A percentile compares a stretch with the other conserved stretches of the same genome.
Conservation (phyloP, 2,797 vertebrate species). For the Danionella dracula region DNA sequence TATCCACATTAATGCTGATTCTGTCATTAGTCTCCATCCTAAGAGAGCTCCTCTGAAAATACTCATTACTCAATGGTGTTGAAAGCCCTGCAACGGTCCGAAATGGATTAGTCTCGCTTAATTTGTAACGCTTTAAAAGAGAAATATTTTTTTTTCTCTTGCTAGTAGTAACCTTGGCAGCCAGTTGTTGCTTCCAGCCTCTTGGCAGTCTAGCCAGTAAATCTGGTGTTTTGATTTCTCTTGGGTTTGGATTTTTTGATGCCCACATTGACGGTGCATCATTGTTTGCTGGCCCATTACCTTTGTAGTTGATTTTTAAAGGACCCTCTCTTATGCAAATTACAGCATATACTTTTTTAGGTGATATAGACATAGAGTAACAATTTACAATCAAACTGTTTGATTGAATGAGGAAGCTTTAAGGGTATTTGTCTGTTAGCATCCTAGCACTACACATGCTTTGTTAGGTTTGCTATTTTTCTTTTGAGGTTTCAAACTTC, state of each 20-base stretch:
- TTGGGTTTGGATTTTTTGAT: slow-evolving; percentile 27
- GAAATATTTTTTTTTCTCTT: slow-evolving; percentile 18
- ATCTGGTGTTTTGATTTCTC: slow-evolving; percentile 18
- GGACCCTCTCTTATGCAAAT: slow-evolving; percentile 26
- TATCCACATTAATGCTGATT: neutral
- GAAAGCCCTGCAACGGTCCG: slow-evolving; percentile 17
- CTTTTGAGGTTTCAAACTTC: too few relatives aligned
- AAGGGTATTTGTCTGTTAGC: too few relatives aligned
- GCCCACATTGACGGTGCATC: slow-evolving; percentile 24
- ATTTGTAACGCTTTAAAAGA: slow-evolving; percentile 27
- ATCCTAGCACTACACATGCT: too few relatives aligned
- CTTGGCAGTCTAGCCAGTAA: slow-evolving; percentile 18
- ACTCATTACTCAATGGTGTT: slow-evolving; percentile 32
- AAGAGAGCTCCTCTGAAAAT: slow-evolving; percentile 18
- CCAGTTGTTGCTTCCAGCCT: slow-evolving; percentile 40
- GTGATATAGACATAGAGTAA: slow-evolving; percentile 3
- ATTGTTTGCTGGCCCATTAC: slow-evolving; percentile 2
- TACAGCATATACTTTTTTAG: slow-evolving; percentile 3
- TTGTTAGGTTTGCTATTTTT: too few relatives aligned
- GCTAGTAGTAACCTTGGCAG: slow-evolving; percentile 36
- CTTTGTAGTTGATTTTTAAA: slow-evolving; percentile 26
- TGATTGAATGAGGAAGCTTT: slow-evolving; percentile 8
- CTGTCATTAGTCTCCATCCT: slow-evolving; percentile 10
- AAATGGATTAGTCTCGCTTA: slow-evolving; percentile 32
- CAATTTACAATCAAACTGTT: slow-evolving; percentile 13